Base-by-base conservation (phyloP, 2,797 vertebrate species). In the Mareca penelope region DNA sequence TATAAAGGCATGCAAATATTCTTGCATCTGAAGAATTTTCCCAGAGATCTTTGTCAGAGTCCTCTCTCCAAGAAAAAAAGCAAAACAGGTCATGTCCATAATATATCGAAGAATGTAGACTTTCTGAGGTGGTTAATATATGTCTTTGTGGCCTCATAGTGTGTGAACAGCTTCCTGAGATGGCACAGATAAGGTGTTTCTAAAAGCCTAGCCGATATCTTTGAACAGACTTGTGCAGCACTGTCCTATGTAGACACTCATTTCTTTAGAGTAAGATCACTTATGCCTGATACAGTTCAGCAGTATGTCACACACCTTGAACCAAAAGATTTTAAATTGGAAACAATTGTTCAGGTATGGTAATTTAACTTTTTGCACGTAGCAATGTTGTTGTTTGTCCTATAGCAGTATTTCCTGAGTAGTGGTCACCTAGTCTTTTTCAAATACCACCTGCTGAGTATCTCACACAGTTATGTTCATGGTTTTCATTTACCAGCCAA, bases 241-340 rank as follows among this genome's bases (percentile, higher is more conserved):
- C 10, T 60, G 7, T 35, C 0, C 0, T 55, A 6, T 11, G 26
- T 23, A 44, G 16, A 0, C 28, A 39, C 31, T 39, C 22, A 63
- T 44, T 69, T 80, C 35, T 71, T 29, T 60, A 57, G 22, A 56
- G 3, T 37, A 52, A 42, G 18, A 10, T 31, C 50, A 50, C 15
- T 3, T 2, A 4, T 33, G 8, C 39, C 68, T 0, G 0, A n/a
- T 5, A 23, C 5, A 35, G 39, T 40, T 56, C 56, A 82, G 7
- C 21, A 48, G 18, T 39, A 13, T 22, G 12, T 37, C 31, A 52
- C 15, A 8, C 7, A 37, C 16, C 18, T 63, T 28, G 50, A 77
- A 44, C 26, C 23, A n/a, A 24, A 71, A n/a, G 39, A 37, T 29
- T 72, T 71, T 31, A 13, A 55, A 53, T 12, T 55, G 14, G 35